Evolutionary conservation across 2,113 vertebrate species (phyloP).

Genomic region (Pseudopodoces humilis): DNA sequence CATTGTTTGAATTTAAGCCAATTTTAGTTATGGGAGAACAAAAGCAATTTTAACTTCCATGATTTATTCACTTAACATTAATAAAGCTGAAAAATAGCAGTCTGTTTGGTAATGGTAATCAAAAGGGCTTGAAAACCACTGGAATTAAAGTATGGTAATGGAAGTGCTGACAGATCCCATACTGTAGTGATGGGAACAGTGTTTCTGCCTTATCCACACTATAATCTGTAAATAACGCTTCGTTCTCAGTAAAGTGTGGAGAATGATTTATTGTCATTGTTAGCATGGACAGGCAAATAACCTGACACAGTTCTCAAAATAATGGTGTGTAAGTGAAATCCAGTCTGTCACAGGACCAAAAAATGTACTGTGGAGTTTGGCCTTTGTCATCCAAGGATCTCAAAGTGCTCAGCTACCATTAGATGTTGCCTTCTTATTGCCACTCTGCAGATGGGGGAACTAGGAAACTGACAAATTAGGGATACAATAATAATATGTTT

Average conservation of each 20-base stretch:
- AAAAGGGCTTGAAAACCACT: slow-evolving; percentile 20
- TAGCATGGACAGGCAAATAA: neutral
- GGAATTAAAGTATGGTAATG: slow-evolving; percentile 10
- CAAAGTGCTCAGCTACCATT: neutral
- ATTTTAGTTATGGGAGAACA: slow-evolving; percentile 25
- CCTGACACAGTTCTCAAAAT: neutral
- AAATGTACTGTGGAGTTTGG: neutral
- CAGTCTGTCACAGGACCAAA: neutral
- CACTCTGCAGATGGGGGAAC: neutral
- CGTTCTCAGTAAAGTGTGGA: neutral
- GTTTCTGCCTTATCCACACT: neutral
- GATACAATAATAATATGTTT: neutral
- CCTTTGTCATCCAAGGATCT: neutral
- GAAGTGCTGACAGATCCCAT: slow-evolving; percentile 38
- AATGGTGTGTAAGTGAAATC: neutral
- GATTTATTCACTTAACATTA: slow-evolving; percentile 38
- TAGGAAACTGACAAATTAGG: neutral
- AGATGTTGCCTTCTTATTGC: neutral
- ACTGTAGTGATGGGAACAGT: neutral
- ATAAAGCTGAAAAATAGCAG: slow-evolving; percentile 45
- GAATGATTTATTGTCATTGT: slow-evolving; percentile 1
- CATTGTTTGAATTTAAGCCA: neutral
- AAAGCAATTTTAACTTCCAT: neutral
- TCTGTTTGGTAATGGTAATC: neutral
- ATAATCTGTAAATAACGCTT: neutral